Base-by-base conservation (phyloP, 2,797 vertebrate species). In the Acrossocheilus wenchowensis region DNA sequence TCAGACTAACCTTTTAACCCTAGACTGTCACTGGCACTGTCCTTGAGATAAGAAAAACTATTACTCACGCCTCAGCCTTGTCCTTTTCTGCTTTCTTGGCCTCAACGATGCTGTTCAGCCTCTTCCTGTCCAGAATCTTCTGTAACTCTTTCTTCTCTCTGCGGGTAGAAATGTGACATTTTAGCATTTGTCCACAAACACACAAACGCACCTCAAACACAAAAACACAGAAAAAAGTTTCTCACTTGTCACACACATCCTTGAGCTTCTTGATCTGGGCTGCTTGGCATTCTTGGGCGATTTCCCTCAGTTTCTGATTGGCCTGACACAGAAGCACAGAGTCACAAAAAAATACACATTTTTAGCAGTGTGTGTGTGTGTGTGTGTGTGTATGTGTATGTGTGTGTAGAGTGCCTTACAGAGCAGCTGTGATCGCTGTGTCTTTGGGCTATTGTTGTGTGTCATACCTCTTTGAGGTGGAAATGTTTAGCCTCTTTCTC, bases 121-220 rank as follows among this genome's bases (percentile, higher is more conserved):
- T 93, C 69, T 97, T 98, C 88, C 95, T 94, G 91, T 98, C 97
- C 90, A 97, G 89, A 66, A 97, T 96, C 93, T 95, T 97, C 92
- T 97, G 96, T 11, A 97, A 93, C 52, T 97, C 97, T 82, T 97
- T 97, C 94, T 97, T 98, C 93, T 98, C 97, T 88, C 97, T 98
- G 89, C 26, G 54, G 26, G 36, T 23, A 85, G 21, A 81, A 50
- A 74, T 50, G 39, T 43, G 79, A 52, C 50, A 52, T 30, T 81
- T 45, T 21, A 85, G 57, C 50, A 78, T n/a, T 41, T 54, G 34
- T 41, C 7, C 17, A 9, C 45, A 66, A 66, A 81, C 34, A 11
- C 50, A 83, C 54, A 83, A 14, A 80, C 34, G 68, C n/a, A 48
- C 1, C 45, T 9, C 19, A 54, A 78, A 80, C 30, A 74, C 26